A percentile compares a stretch with the other conserved stretches of the same genome.
These are phyloP conservation scores for Aleiodes sp. DNA, from an alignment of 1,140 invertebrate species.

Conservation along the genomic window DNA sequence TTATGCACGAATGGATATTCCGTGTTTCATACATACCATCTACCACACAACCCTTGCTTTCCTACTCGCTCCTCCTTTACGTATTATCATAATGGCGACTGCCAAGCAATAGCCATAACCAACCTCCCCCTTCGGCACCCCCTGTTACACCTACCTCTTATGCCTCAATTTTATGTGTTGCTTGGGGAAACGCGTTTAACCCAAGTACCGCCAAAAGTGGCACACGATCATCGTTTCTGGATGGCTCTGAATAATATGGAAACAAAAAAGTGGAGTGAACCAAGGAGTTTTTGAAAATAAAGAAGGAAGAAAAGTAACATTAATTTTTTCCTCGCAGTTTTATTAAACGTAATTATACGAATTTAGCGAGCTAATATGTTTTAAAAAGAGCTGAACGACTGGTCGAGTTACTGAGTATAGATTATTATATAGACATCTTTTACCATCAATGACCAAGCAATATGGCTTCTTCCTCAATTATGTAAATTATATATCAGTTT, in stretches of 20 bases:
- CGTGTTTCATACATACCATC: conserved; percentile 1
- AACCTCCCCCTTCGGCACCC: not conserved
- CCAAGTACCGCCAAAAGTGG: conserved; percentile 8
- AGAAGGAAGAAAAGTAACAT: not conserved
- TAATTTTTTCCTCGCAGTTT: not conserved
- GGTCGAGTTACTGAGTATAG: not conserved
- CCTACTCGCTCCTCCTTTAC: not conserved
- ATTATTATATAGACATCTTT: conserved; percentile 4
- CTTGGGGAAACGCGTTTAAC: conserved; percentile 9
- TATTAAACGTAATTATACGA: conserved; percentile 12
- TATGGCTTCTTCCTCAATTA: conserved; percentile 6
- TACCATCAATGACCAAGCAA: too few species aligned
- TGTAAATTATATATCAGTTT: not conserved
- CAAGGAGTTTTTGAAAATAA: not conserved
- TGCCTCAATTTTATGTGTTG: conserved; percentile 14
- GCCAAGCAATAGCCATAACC: conserved; percentile 15
- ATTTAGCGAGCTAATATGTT: conserved; percentile 10
- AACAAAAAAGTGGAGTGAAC: not conserved
- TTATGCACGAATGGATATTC: conserved; percentile 19
- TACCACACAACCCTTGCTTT: conserved; percentile 5
- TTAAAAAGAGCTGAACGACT: not conserved
- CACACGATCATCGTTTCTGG: conserved; percentile 2
- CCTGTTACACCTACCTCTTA: conserved; percentile 13
- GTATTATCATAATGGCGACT: conserved; percentile 22
- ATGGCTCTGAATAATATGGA: conserved; percentile 7